Base-by-base conservation (phyloP, 2,113 vertebrate species). In the Sapajus apella region DNA sequence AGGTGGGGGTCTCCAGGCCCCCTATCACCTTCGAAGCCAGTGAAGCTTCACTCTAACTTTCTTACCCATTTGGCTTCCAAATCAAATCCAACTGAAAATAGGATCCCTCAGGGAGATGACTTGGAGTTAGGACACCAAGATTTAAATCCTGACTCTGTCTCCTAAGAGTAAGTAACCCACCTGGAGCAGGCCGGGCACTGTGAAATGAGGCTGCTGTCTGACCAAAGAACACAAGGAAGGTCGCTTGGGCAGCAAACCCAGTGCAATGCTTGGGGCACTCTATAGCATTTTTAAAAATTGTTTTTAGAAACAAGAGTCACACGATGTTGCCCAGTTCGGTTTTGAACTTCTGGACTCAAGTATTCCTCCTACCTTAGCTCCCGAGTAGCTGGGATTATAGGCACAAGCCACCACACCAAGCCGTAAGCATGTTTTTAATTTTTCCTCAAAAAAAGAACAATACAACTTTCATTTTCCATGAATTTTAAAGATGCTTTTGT, bases 391-490 rank as follows among this genome's bases (percentile, higher is more conserved):
- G 61, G 61, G 27, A 64, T 32, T 64, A 64, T 64, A 64, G 27
- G 27, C 61, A 30, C 5, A 13, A 64, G 12, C 27, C 61, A 64
- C 61, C 61, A 32, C 61, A 64, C 27, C 30, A 27, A 64, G 27
- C 27, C 2, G 5, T 64, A 64, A 64, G 61, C 61, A 64, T 30
- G 61, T 64, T 64, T 64, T 64, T 30, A 27, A 14, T 30, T 30
- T 64, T 64, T 32, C 61, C 97, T 91, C 97, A 93, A 98, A 97
- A 98, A 98, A 98, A 99, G 99, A 99, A 99, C 98, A 99, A 99
- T 99, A 99, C 12, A 64, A 64, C 61, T 64, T 64, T 30, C 30
- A 64, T 64, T 64, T 64, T 30, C 27, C 27, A 30, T 64, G 61
- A 64, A 64, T 30, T 30, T 64, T 61, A 30, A 61, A 61, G 25